Evolutionary conservation across 2,888 invertebrate species (phyloP), one percentile per base, ranked within the genome.

Genomic region (Papilio demoleus): DNA sequence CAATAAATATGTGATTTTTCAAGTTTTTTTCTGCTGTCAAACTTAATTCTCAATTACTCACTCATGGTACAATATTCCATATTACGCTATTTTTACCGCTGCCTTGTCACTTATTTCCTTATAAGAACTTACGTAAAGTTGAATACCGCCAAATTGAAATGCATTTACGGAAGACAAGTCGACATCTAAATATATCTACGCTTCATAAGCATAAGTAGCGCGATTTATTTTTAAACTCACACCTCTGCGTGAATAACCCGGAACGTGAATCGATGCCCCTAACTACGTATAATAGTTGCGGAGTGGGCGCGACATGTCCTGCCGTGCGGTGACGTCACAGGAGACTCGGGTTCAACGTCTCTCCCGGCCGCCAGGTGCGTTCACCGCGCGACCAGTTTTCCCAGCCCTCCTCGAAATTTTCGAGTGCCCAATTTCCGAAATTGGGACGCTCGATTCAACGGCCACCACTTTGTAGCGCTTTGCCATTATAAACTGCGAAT

Each of bases 241-340:
- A 73, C 36, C 22, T 59, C 59, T 64, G 50, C 64, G 64, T 68
- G 68, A 68, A 65, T 60, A 71, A 74, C 71, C 77, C 76, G 77
- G 78, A 77, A 79, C 75, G 72, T 70, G 76, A 74, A 77, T 72
- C 76, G 72, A 71, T 76, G 78, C 73, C 76, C 77, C 74, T 76
- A 75, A 76, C 78, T 77, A 76, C 76, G 71, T 73, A 75, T 76
- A 73, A 73, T 74, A 53, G 67, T 67, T 17, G 45, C 45, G 50
- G 47, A 60, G 63, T 42, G 63, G 24, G 67, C 42, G 42, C 61
- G 67, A 67, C 67, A 50, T 68, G 58, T 68, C 68, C 68, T 63
- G 68, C 59, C 31, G 86, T 85, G 79, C 74, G 78, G 70, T 87
- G 87, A 90, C 89, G 88, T 89, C 88, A 90, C 89, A 82, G 88